Base-by-base conservation (phyloP, 2,797 vertebrate species). In the Silurus aristotelis region DNA sequence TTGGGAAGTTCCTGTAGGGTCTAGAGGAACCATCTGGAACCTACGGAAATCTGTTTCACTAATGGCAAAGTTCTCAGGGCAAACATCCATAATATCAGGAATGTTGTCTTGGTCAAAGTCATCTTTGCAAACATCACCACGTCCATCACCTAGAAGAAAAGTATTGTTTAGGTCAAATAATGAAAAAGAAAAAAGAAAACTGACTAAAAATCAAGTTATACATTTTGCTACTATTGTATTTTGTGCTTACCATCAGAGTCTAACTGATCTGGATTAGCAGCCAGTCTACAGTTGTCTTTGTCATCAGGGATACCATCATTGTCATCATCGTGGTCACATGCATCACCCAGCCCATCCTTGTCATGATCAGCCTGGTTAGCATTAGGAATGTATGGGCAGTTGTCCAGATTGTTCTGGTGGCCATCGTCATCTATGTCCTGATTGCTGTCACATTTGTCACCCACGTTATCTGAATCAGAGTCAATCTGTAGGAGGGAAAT, bases 21-120 rank as follows among this genome's bases (percentile, higher is more conserved):
- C 98, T 81, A 99, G 91, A 80, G 98, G 98, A 93, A 99, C 97
- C 98, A 99, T 99, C 92, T 99, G 98, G 93, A 99, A 99, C 92
- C 95, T 96, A 84, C 97, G 96, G 95, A 99, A 99, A 87, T 99
- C 98, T 1, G 98, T 99, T 92, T 97, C 96, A 87, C 97, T 99
- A 88, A 99, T 99, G 66, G 93, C 97, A 87, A 97, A 95, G 71
- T 99, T 99, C 93, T 99, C 98, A 12, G 98, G 98, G 87, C 98
- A 99, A 89, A 98, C 97, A 48, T 99, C 98, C 31, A 97, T 87
- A 61, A 99, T 97, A 85, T 99, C 98, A 88, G 95, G 95, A 22
- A 99, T 93, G 0, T 83, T 98, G 91, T 99, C 98, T 84, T 97
- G 94, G 89, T 99, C 98, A 93, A 99, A 99, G 90, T 99, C 98